phyloP scores from a whole-genome alignment of 2,888 invertebrate species.

The Temnothorax rugatulus region DNA sequence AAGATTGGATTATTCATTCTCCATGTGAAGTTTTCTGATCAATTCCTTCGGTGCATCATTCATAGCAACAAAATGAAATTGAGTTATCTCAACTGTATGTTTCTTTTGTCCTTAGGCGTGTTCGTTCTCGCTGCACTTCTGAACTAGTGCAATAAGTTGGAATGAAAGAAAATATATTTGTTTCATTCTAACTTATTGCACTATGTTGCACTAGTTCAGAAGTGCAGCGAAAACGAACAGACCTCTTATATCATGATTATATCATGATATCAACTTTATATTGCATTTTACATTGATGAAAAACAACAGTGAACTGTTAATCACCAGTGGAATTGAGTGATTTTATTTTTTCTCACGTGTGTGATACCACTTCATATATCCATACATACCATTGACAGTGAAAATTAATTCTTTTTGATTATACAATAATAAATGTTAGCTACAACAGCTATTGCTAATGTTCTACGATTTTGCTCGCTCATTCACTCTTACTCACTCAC shows the following conservation, averaged over 20 bases:
- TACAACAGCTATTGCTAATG: not conserved
- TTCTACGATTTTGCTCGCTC: not conserved
- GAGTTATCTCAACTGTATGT: not conserved
- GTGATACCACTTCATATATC: not conserved
- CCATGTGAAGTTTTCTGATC: not conserved
- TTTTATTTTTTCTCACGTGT: not conserved
- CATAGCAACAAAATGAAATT: not conserved
- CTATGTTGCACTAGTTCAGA: too few species aligned
- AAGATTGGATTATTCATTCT: not conserved
- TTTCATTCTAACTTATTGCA: too few species aligned
- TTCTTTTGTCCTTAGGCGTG: not conserved
- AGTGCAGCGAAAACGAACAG: too few species aligned
- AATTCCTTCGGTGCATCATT: not conserved
- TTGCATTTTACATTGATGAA: not conserved
- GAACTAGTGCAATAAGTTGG: too few species aligned
- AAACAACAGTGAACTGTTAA: not conserved
- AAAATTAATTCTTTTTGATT: slow-evolving; percentile 17
- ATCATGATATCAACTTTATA: not conserved
- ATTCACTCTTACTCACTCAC: not conserved
- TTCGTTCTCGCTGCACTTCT: too few species aligned
- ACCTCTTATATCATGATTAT: not conserved
- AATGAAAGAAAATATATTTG: too few species aligned
- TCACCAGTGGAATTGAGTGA: not conserved
- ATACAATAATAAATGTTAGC: slow-evolving; percentile 1
- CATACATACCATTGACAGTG: not conserved